Base-by-base conservation (phyloP, 1,140 invertebrate genomes). In the Drosophila sechellia region DNA sequence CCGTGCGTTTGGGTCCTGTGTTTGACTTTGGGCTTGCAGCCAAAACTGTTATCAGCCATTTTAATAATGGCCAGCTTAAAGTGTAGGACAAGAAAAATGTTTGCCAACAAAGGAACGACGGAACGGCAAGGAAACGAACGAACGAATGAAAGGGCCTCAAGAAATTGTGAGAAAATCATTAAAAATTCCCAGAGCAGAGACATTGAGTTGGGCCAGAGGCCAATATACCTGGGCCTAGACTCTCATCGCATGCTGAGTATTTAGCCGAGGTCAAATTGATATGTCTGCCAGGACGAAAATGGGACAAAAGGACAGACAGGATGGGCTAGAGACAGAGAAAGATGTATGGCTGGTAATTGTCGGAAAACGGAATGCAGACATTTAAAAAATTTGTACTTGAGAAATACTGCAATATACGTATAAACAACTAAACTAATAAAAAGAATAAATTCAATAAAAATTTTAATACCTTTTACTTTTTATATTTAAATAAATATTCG, bases 61-160 rank as follows among this genome's bases (percentile, higher is more conserved):
- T 86, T 87, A 87, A 86, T 86, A 86, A 87, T 86, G 81, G 83
- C 78, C 81, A 71, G 81, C 81, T 86, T 86, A 86, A 86, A 86
- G 81, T 86, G 81, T 86, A 87, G 64, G 81, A 86, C 79, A 81
- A 83, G 81, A 86, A 87, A 87, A 86, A 87, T 86, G 78, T 87
- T 86, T 81, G 79, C 83, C 81, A 81, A 87, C 81, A 86, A 86
- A 81, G 64, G 60, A 65, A 87, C 83, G 87, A 87, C 78, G 64
- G 46, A 68, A 20, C 35, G 39, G 69, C 64, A 35, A 39, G 45
- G 35, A 49, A 56, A 40, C 64, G 64, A 81, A 85, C 59, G 68
- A 50, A 48, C 5, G 46, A 20, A 45, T 11, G 12, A 71, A 70
- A 54, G 63, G 27, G 53, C 42, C 64, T 61, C 52, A 65, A 64